Evolutionary conservation across 2,888 invertebrate genomes (phyloP), one percentile per base, ranked within the genome.

Genomic region (Diploptera punctata): DNA sequence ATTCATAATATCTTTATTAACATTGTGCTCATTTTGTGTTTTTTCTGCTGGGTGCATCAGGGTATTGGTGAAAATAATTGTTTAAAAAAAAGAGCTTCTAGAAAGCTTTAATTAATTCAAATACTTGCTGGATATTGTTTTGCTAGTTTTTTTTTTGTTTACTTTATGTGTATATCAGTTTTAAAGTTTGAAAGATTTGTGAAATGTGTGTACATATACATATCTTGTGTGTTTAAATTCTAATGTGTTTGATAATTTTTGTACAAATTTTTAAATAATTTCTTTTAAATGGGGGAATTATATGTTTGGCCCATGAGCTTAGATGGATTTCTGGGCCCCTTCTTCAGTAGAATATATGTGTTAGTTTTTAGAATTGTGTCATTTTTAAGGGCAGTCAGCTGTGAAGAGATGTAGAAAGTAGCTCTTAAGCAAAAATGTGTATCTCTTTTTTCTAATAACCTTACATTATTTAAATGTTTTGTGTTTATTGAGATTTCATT

Each of bases 321-420:
- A 47, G 65, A 44, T 65, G 74, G 75, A 76, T 73, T 74, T 76
- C 75, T 76, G 75, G 74, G 74, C 75, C 75, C 65, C 65, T 18
- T 65, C 73, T 68, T 69, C 29, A 31, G 71, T 71, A 71, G 71
- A 67, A 13, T 71, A 13, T 71, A 67, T 57, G 26, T 44, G 21
- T 57, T 69, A 57, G 24, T 24, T 54, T 9, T 52, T 57, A 57
- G 57, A 29, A 26, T 29, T 57, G 1, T 54, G 29, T 57, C n/a
- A n/a, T n/a, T n/a, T n/a, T n/a, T n/a, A n/a, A n/a, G n/a, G n/a
- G n/a, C n/a, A n/a, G n/a, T n/a, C n/a, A n/a, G n/a, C n/a, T n/a
- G n/a, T n/a, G n/a, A n/a, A n/a, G n/a, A n/a, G n/a, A n/a, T n/a
- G n/a, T n/a, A n/a, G n/a, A n/a, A n/a, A n/a, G n/a, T n/a, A n/a